Evolutionary conservation across 2,888 invertebrate species (phyloP), one percentile per base, ranked within the genome.

Genomic region (Mythimna ferrago): DNA sequence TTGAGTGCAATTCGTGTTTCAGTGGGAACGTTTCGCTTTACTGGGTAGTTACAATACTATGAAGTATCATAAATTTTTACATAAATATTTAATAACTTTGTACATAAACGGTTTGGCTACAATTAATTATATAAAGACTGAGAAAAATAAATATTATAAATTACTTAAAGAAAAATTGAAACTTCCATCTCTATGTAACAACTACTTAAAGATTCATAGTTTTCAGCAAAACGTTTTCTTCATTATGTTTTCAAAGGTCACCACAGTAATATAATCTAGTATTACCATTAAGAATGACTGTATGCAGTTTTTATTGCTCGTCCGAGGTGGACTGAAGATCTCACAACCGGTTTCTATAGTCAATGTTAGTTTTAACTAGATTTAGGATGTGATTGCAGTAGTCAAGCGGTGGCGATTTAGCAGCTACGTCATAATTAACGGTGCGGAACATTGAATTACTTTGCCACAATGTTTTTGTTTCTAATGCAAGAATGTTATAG

Each of bases 221-320:
- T 63, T 75, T 63, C 19, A 71, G 64, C 32, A 54, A 38, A 73
- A 63, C 56, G 21, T 48, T 44, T 57, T 61, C 19, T 75, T 62
- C 26, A 67, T 64, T 57, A 73, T 62, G 16, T 70, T 71, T 60
- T 32, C 51, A 78, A 82, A 86, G 85, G 87, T 85, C 87, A 53
- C 73, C 87, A 10, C 60, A 66, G 76, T 64, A 75, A 71, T 85
- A 78, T 72, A 81, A 60, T 73, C 71, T 53, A 44, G 63, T 77
- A 82, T 79, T 67, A 73, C 75, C 72, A 84, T 84, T 79, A 81
- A 71, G 38, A 73, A 80, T 66, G 72, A 74, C 68, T 81, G 73
- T 69, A 65, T 76, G 83, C 68, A 71, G 76, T 83, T 87, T 87
- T 85, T 85, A 87, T 83, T 63, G 73, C 73, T 61, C 44, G 68